Evolutionary conservation across 2,888 invertebrate genomes (phyloP).

Genomic region (Phalera bucephala): DNA sequence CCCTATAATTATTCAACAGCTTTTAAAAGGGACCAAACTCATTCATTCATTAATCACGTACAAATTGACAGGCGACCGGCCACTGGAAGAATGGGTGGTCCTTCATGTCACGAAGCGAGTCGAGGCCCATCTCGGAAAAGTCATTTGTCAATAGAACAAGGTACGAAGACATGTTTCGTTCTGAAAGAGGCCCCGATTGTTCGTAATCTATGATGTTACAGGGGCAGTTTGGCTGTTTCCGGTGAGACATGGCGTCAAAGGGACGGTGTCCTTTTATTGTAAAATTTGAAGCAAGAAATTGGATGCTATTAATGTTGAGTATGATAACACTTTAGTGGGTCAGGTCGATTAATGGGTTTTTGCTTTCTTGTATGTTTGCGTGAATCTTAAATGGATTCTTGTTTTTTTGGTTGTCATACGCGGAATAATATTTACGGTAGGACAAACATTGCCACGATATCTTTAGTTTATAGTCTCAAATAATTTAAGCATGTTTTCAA

Average conservation of each 20-base stretch:
- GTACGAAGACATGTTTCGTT: background rate
- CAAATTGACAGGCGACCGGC: background rate
- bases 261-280: background rate
- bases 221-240: background rate
- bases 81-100: background rate
- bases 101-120: background rate
- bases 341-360: no score
- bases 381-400: no score
- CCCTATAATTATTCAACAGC: no score
- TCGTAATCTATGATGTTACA: slow-evolving; percentile 1
- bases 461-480: no score
- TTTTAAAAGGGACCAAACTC: no score
- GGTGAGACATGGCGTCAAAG: background rate
- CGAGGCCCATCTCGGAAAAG: background rate
- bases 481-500: no score
- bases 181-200: background rate
- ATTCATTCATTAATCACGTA: background rate
- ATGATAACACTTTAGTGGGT: no score
- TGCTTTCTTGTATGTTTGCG: no score
- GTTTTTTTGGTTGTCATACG: no score
- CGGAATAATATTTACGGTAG: no score
- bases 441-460: no score
- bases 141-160: background rate
- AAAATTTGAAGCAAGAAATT: background rate
- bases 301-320: no score